A percentile compares a stretch with the other conserved stretches of the same genome.
Evolutionary conservation across 2,113 vertebrate species (phyloP).

Genomic region (Strix uralensis): DNA sequence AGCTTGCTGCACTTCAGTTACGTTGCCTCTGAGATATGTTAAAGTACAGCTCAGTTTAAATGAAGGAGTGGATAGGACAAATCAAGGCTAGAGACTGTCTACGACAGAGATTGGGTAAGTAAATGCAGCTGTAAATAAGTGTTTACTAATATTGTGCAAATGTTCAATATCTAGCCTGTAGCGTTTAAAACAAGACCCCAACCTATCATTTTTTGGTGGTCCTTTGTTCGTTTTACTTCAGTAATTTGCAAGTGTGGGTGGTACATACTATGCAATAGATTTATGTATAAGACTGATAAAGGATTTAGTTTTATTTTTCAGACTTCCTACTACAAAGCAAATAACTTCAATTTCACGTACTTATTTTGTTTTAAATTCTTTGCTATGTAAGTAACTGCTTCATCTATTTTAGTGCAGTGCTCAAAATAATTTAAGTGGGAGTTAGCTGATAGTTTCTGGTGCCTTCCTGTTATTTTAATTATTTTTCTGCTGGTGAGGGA

Average conservation of each 20-base stretch:
- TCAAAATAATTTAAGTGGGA: slow-evolving; percentile 59
- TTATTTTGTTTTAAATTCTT: slow-evolving; percentile 5
- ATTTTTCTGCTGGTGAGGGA: not conserved
- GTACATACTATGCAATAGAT: not conserved
- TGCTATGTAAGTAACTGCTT: slow-evolving; percentile 11
- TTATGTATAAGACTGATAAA: not conserved
- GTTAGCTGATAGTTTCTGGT: slow-evolving; percentile 38
- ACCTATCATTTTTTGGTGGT: not conserved
- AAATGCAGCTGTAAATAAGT: not conserved
- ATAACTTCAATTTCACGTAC: not conserved
- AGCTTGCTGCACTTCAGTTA: slow-evolving; percentile 50
- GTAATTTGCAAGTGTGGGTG: not conserved
- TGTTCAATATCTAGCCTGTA: not conserved
- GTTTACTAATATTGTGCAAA: not conserved
- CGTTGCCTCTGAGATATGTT: slow-evolving; percentile 40
- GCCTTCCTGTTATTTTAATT: slow-evolving; percentile 49
- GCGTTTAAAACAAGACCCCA: not conserved
- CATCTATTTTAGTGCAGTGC: slow-evolving; percentile 36
- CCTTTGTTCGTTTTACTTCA: not conserved
- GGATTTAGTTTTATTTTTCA: slow-evolving; percentile 13
- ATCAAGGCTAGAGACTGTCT: not conserved
- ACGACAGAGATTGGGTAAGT: slow-evolving; percentile 51
- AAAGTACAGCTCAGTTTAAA: slow-evolving; percentile 38
- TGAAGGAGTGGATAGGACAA: slow-evolving; percentile 19
- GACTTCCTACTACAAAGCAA: not conserved